These are phyloP conservation scores for Oryzias sinensis DNA, from an alignment of 2,797 vertebrate genomes.

Conservation along the genomic window DNA sequence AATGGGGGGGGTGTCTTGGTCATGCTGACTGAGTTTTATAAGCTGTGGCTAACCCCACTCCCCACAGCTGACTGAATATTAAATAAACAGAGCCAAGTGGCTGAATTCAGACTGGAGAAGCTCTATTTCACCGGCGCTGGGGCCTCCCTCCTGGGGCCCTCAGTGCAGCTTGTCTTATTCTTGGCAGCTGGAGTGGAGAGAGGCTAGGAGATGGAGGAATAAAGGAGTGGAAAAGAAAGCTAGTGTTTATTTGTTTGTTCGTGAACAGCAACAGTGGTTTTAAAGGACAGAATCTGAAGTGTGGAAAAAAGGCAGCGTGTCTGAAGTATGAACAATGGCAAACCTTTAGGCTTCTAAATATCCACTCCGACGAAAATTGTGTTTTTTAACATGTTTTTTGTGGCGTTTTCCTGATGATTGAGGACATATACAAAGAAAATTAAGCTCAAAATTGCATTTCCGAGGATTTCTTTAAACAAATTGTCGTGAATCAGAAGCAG, in stretches of 20 bases:
- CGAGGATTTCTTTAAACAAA: too few relatives aligned
- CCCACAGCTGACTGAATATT: constrained; percentile 86
- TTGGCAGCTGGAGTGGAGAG: constrained; percentile 73
- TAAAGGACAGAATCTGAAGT: too few relatives aligned
- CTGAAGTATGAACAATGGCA: too few relatives aligned
- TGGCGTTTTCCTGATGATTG: too few relatives aligned
- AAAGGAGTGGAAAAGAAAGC: constrained; percentile 34
- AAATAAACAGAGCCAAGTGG: constrained; percentile 84
- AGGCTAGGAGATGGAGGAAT: constrained; percentile 41
- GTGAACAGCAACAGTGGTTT: too few relatives aligned
- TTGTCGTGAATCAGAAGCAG: too few relatives aligned
- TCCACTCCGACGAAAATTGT: too few relatives aligned
- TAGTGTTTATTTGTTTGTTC: constrained; percentile 24
- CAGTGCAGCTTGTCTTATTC: constrained; percentile 77
- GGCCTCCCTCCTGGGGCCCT: constrained; percentile 66
- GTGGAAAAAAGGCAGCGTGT: too few relatives aligned
- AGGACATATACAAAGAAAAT: too few relatives aligned
- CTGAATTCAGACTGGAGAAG: constrained; percentile 68
- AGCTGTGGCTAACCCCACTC: constrained; percentile 84
- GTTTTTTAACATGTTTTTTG: too few relatives aligned
- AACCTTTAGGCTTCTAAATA: too few relatives aligned
- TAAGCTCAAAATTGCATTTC: too few relatives aligned
- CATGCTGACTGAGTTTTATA: constrained; percentile 83
- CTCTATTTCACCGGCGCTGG: constrained; percentile 43
- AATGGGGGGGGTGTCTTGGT: constrained; percentile 58